A percentile compares a stretch with the other conserved stretches of the same genome.
These are phyloP conservation scores for Eristalis tenax DNA, from an alignment of 2,888 invertebrate genomes.

Conservation along the genomic window DNA sequence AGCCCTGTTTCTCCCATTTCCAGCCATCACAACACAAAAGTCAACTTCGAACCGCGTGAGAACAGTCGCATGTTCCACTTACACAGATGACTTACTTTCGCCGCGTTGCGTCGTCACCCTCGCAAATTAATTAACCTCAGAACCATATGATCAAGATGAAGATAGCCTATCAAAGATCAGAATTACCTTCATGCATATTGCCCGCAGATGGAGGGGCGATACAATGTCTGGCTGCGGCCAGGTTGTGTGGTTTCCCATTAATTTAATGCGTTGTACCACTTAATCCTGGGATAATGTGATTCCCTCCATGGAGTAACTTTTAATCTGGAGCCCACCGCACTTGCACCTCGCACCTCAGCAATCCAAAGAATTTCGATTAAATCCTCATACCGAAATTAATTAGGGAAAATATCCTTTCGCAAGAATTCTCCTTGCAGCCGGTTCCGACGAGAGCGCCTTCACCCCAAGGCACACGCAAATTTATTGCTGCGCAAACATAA, in stretches of 20 bases:
- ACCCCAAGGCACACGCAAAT: constrained; percentile 15
- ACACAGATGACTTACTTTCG: background rate
- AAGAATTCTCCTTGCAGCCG: background rate
- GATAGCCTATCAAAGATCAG: background rate
- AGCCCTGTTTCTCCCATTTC: too few relatives aligned
- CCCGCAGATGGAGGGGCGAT: background rate
- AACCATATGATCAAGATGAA: background rate
- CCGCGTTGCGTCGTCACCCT: background rate
- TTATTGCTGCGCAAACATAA: constrained; percentile 28
- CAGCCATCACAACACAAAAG: too few relatives aligned
- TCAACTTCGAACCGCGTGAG: background rate
- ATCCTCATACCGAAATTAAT: constrained; percentile 28
- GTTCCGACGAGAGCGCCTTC: background rate
- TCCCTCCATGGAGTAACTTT: constrained; percentile 1
- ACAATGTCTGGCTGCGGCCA: background rate
- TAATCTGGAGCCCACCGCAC: background rate
- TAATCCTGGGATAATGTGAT: constrained; percentile 1
- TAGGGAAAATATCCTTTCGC: constrained; percentile 24
- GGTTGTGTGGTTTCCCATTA: background rate
- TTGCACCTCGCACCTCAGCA: background rate
- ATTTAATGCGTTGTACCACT: constrained; percentile 4
- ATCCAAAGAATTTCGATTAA: background rate
- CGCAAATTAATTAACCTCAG: background rate
- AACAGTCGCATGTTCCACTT: background rate
- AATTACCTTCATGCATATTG: background rate